A percentile compares a stretch with the other conserved stretches of the same genome.
Conservation (phyloP, 2,113 vertebrate species). For the Engystomops pustulosus region DNA sequence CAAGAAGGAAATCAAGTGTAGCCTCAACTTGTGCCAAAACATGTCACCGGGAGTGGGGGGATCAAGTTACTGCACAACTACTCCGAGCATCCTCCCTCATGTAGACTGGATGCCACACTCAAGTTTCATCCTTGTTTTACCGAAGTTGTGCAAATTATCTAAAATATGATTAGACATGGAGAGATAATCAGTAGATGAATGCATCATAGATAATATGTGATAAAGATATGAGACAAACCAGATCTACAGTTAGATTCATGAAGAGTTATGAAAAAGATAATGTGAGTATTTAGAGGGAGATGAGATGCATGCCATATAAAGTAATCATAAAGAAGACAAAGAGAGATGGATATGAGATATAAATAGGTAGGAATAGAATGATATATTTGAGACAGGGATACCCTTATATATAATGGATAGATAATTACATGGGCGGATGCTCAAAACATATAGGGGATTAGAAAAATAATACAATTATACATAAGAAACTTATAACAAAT, state of each 20-base stretch:
- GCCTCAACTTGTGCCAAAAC: slow-evolving; percentile 25
- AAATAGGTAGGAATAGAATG: no score
- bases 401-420: no score
- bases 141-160: neutral
- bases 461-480: neutral
- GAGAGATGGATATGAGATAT: no score
- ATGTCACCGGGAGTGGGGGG: slow-evolving; percentile 3
- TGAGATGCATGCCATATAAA: no score
- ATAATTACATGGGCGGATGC: no score
- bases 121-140: neutral
- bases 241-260: neutral
- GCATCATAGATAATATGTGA: no score
- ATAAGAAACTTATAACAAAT: no score
- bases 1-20: neutral
- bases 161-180: neutral
- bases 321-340: no score
- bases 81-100: neutral
- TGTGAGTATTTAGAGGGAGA: no score
- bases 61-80: neutral
- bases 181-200: no score
- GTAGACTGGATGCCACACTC: neutral
- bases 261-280: no score
- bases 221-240: neutral
- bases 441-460: neutral
- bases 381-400: no score